Evolutionary conservation across 2,888 invertebrate species (phyloP).

Genomic region (Colletes collaris): DNA sequence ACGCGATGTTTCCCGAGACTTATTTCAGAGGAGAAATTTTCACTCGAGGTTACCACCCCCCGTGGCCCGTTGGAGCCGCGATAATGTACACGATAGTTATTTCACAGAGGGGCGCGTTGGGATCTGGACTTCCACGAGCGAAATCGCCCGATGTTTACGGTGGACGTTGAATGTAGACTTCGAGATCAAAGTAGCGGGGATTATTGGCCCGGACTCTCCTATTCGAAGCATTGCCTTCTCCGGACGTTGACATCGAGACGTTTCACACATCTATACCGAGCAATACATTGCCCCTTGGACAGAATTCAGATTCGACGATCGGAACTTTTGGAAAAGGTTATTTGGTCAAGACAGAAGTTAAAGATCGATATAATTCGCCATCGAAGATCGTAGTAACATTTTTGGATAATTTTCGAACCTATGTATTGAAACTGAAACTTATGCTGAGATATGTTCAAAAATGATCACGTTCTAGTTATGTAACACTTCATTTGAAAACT

Average conservation of each 20-base stretch:
- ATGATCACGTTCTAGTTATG: too few relatives aligned
- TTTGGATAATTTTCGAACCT: too few relatives aligned
- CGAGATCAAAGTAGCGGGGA: conserved; percentile 44
- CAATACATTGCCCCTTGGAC: too few relatives aligned
- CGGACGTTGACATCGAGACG: background rate
- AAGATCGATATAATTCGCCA: too few relatives aligned
- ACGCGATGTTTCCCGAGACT: background rate
- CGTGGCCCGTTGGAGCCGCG: background rate
- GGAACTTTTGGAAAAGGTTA: too few relatives aligned
- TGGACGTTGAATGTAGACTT: conserved; percentile 18
- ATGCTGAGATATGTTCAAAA: too few relatives aligned
- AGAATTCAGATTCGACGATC: too few relatives aligned
- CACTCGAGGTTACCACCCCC: background rate
- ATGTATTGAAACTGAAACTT: too few relatives aligned
- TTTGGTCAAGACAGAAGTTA: too few relatives aligned
- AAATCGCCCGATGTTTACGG: conserved; percentile 32
- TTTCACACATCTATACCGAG: too few relatives aligned
- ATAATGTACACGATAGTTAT: conserved; percentile 12
- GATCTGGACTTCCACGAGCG: conserved; percentile 11
- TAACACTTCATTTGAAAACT: too few relatives aligned
- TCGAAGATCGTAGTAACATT: too few relatives aligned
- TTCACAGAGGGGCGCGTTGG: background rate
- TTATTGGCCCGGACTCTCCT: conserved; percentile 29
- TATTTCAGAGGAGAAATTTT: conserved; percentile 1
- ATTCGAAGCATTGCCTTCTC: background rate